phyloP scores from a whole-genome alignment of 2,888 invertebrate species.

The Rhynchonema sp. region DNA sequence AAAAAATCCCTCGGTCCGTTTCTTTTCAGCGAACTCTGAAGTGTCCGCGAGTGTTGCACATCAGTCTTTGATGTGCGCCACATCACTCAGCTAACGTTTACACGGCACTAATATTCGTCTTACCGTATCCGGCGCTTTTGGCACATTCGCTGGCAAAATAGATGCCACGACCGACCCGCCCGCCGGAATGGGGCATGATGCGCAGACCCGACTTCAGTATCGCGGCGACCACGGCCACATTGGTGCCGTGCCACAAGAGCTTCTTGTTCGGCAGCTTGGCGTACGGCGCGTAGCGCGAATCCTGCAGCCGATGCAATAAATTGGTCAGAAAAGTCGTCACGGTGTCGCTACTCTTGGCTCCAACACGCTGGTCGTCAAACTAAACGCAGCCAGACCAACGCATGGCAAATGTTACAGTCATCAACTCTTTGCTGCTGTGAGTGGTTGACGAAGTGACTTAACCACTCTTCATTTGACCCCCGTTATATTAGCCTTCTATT shows the following conservation, averaged over 20 bases:
- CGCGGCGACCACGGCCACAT: constrained; percentile 34
- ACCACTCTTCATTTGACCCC: too few species aligned
- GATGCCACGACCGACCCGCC: constrained; percentile 32
- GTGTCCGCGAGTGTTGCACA: too few species aligned
- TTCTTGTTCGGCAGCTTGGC: constrained; percentile 28
- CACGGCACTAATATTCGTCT: too few species aligned
- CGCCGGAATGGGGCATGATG: constrained; percentile 36
- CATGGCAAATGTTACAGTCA: background rate
- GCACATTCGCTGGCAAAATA: constrained; percentile 35
- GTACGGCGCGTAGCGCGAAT: constrained; percentile 21
- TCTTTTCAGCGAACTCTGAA: too few species aligned
- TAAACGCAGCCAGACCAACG: background rate
- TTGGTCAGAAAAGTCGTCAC: too few species aligned
- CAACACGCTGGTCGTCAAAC: background rate
- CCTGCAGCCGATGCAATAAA: too few species aligned
- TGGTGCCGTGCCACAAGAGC: constrained; percentile 35
- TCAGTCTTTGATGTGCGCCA: too few species aligned
- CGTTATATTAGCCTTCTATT: too few species aligned
- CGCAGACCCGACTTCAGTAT: constrained; percentile 33
- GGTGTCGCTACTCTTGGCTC: background rate
- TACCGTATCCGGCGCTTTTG: constrained; percentile 34
- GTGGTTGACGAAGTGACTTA: background rate
- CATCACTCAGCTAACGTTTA: too few species aligned
- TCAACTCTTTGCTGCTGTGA: background rate
- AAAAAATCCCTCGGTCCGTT: too few species aligned